A percentile compares a stretch with the other conserved stretches of the same genome.
Conservation (phyloP, 1,140 invertebrate genomes). For the Drosophila dunni region DNA sequence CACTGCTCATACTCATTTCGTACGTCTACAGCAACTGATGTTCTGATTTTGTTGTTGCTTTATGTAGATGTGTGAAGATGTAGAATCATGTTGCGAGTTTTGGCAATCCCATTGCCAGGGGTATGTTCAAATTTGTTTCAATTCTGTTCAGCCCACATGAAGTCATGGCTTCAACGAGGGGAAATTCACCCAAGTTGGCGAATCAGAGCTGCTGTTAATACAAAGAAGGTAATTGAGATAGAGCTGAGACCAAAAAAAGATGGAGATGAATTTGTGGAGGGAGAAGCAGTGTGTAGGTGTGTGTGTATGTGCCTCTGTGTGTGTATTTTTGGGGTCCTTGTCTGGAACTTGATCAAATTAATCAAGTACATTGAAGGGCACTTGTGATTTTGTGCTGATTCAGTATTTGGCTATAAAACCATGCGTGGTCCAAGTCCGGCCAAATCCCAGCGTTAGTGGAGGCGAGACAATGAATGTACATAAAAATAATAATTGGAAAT, state of each 20-base stretch:
- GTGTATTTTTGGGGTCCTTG: conserved; percentile 2
- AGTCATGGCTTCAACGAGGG: conserved; percentile 51
- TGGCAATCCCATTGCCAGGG: conserved; percentile 40
- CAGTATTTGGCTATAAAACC: conserved; percentile 71
- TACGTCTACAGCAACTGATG: conserved; percentile 17
- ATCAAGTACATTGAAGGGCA: conserved; percentile 72
- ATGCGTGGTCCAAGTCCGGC: conserved; percentile 44
- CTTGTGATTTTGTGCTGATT: conserved; percentile 61
- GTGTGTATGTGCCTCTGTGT: background rate
- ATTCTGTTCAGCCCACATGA: conserved; percentile 56
- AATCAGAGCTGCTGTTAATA: conserved; percentile 67
- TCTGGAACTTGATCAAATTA: conserved; percentile 76
- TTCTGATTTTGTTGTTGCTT: conserved; percentile 42
- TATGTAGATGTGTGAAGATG: conserved; percentile 58
- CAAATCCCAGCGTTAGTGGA: background rate
- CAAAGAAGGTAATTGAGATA: conserved; percentile 76
- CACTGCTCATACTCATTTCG: background rate
- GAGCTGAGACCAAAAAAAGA: conserved; percentile 33
- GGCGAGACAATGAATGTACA: conserved; percentile 77
- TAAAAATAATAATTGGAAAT: conserved; percentile 83
- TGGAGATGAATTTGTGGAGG: background rate
- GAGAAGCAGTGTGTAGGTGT: too few relatives aligned
- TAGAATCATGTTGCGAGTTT: conserved; percentile 33
- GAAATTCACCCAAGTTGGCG: conserved; percentile 17
- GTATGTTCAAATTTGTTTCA: conserved; percentile 81